A percentile compares a stretch with the other conserved stretches of the same genome.
phyloP scores from a whole-genome alignment of 2,888 invertebrate genomes.

The Perizoma affinitatum region DNA sequence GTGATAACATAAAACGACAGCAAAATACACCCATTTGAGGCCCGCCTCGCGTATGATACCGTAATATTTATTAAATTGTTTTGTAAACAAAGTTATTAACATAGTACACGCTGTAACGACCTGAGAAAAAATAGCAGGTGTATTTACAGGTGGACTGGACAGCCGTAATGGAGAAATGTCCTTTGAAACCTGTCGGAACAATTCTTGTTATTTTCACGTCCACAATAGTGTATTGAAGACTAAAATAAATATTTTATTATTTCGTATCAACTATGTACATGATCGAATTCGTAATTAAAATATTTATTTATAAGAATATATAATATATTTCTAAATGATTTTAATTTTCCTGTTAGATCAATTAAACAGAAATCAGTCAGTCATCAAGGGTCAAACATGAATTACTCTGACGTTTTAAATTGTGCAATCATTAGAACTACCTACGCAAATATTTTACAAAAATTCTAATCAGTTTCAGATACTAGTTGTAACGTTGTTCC shows the following conservation, averaged over 20 bases:
- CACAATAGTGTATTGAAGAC: background rate
- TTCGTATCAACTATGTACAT: too few relatives aligned
- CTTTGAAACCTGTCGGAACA: constrained; percentile 7
- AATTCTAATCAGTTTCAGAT: too few relatives aligned
- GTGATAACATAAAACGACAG: constrained; percentile 55
- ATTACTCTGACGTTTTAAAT: too few relatives aligned
- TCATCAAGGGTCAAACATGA: too few relatives aligned
- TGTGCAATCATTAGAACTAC: too few relatives aligned
- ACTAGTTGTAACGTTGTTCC: too few relatives aligned
- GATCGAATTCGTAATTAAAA: too few relatives aligned
- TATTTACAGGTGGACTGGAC: constrained; percentile 17
- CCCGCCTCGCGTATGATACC: constrained; percentile 40
- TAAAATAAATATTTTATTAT: too few relatives aligned
- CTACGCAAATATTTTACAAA: too few relatives aligned
- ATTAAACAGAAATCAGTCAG: background rate
- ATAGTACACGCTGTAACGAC: constrained; percentile 7
- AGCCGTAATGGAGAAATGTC: constrained; percentile 10
- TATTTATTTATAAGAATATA: too few relatives aligned
- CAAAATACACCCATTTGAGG: constrained; percentile 56
- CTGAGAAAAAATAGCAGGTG: constrained; percentile 21
- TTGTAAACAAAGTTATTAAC: constrained; percentile 47
- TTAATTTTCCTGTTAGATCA: background rate
- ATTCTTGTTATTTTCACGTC: constrained; percentile 1
- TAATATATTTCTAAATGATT: background rate
- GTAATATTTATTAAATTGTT: constrained; percentile 28